Evolutionary conservation across 2,113 vertebrate genomes (phyloP), one percentile per base, ranked within the genome.

Genomic region (Thalassarche chlororhynchos): DNA sequence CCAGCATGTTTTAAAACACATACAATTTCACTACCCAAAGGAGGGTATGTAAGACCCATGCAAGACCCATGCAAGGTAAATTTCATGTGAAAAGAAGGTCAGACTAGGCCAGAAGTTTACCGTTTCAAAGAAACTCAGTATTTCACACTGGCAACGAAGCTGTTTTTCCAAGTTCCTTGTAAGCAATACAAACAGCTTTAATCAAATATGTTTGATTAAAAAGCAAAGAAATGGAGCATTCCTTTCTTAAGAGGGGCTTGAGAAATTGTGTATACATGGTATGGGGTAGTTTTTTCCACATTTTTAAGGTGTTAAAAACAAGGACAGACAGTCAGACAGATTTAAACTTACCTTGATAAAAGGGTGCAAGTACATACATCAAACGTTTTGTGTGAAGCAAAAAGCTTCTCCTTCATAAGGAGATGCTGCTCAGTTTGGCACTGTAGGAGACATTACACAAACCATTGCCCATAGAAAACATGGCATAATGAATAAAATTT

Each of bases 401-500:
- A 97, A 97, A 91, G 76, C 77, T 60, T 70, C 78, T 87, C 17
- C 72, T 57, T 70, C 76, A 93, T 86, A 69, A 57, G 3, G 21
- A 94, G 72, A 94, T 80, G 51, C 92, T 70, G 34, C 65, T 94
- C 64, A 62, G 46, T 92, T 95, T 91, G 78, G 86, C 80, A 68
- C 66, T 21, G n/a, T 34, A 89, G 75, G 77, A 93, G 85, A 98
- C 96, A 98, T 97, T 97, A 96, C 62, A 96, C 84, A 96, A 97
- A 94, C 81, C n/a, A n/a, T 89, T 90, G 97, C 93, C 89, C 80
- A 81, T 42, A 96, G 95, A 97, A 98, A 97, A 96, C 68, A 75
- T 1, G 0, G 70, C 69, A n/a, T 94, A 74, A 64, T 94, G 94
- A 97, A 98, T 97, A 97, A 98, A 97, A 94, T 93, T 93, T 89